These are phyloP conservation scores for Drosophila mettleri DNA, from an alignment of 2,888 invertebrate species.

Conservation along the genomic window DNA sequence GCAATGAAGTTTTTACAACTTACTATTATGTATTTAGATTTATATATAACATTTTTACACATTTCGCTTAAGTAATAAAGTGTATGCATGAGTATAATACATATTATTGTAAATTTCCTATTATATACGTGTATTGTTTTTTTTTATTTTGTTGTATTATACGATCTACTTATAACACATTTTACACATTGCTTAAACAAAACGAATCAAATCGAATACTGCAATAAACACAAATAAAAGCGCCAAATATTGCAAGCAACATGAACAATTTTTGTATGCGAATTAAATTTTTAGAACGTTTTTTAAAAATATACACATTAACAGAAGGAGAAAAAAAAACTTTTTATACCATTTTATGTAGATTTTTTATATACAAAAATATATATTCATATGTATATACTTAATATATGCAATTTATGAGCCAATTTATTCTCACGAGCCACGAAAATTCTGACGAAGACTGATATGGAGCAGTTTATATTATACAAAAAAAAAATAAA, in stretches of 20 bases:
- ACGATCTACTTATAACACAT: conserved; percentile 18
- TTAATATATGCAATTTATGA: conserved; percentile 60
- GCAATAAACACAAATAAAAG: conserved; percentile 37
- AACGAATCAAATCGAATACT: conserved; percentile 25
- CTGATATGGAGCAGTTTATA: conserved; percentile 71
- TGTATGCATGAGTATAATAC: conserved; percentile 53
- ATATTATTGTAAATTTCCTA: conserved; percentile 62
- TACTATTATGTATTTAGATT: conserved; percentile 41
- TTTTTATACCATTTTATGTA: conserved; percentile 75
- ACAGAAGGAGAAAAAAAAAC: conserved; percentile 21
- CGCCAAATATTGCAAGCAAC: conserved; percentile 76
- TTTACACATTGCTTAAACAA: conserved; percentile 30
- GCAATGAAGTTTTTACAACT: conserved; percentile 32
- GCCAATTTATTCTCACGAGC: conserved; percentile 76
- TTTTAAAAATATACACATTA: conserved; percentile 60
- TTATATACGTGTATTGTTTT: conserved; percentile 33
- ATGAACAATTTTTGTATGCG: conserved; percentile 58
- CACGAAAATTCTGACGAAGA: conserved; percentile 68
- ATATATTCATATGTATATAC: conserved; percentile 34
- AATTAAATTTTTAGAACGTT: conserved; percentile 54
- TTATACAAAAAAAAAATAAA: conserved; percentile 25
- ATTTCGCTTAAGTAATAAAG: conserved; percentile 47
- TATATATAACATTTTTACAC: conserved; percentile 37
- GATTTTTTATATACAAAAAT: conserved; percentile 62
- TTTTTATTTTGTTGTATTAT: conserved; percentile 35